phyloP scores from a whole-genome alignment of 23 tunicate genomes.

The Aplidium turbinatum region DNA sequence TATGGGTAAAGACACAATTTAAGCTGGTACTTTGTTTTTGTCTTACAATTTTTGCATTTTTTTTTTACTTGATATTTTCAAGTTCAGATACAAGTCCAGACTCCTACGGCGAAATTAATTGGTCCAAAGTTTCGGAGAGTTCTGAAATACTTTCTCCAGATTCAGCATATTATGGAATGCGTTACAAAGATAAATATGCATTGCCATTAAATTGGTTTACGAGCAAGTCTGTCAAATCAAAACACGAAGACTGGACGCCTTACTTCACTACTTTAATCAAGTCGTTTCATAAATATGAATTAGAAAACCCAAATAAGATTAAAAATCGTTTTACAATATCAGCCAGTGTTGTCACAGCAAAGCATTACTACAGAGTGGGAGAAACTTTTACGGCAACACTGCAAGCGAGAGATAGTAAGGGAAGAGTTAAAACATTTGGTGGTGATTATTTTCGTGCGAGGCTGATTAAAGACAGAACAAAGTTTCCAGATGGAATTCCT shows the following conservation, averaged over 20 bases:
- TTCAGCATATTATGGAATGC: constrained; percentile 22
- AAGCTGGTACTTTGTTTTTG: no score
- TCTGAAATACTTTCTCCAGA: no score
- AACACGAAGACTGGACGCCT: constrained; percentile 6
- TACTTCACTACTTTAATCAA: background rate
- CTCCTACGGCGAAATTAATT: no score
- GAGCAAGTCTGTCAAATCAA: no score
- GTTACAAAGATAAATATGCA: background rate
- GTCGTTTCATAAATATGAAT: background rate
- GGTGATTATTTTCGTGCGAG: constrained; percentile 54
- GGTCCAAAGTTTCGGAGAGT: no score
- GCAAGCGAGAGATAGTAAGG: constrained; percentile 26
- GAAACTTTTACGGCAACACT: constrained; percentile 24
- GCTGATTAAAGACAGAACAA: constrained; percentile 3
- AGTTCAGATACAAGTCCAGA: no score
- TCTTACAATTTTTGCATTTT: no score
- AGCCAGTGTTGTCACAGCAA: background rate
- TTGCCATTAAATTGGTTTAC: background rate
- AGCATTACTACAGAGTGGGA: background rate
- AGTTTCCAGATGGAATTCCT: constrained; percentile 38
- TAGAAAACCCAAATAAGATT: background rate
- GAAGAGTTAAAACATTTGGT: constrained; percentile 33
- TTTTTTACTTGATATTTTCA: no score
- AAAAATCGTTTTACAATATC: constrained; percentile 1
- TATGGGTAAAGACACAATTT: no score